Percentiles rank a stretch among this genome's conserved stretches.
Evolutionary conservation across 2,797 vertebrate species (phyloP).

Genomic region (Chelon labrosus): DNA sequence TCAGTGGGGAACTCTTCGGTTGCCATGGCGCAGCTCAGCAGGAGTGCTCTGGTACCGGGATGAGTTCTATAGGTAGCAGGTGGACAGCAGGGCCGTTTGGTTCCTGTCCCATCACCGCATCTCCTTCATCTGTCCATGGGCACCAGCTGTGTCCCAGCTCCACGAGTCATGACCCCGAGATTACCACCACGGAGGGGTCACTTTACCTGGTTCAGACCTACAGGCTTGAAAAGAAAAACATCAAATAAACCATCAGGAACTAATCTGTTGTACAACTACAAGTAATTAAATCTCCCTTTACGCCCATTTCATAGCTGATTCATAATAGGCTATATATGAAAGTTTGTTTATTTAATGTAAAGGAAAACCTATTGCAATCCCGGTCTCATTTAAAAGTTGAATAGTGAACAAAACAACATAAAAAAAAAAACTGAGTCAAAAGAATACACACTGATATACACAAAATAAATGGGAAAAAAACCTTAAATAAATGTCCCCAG

Average conservation of each 20-base stretch:
- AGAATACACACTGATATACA: not conserved
- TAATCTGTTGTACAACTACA: too few relatives aligned
- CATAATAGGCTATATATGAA: not conserved
- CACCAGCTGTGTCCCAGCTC: slow-evolving; percentile 77
- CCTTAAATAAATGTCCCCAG: not conserved
- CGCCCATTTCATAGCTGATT: not conserved
- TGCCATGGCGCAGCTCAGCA: slow-evolving; percentile 71
- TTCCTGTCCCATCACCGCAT: slow-evolving; percentile 42
- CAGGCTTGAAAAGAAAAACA: not conserved
- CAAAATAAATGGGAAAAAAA: not conserved
- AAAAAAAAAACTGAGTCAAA: not conserved
- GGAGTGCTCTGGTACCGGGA: slow-evolving; percentile 57
- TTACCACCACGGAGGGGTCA: slow-evolving; percentile 66
- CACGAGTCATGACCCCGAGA: slow-evolving; percentile 67
- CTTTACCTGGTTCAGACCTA: slow-evolving; percentile 23
- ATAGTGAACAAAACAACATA: too few relatives aligned
- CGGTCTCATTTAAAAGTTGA: fast-evolving
- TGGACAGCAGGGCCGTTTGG: slow-evolving; percentile 65
- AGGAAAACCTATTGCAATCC: not conserved
- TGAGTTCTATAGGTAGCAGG: slow-evolving; percentile 67
- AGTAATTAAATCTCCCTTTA: not conserved
- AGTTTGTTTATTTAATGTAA: too few relatives aligned
- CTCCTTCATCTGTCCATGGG: slow-evolving; percentile 53
- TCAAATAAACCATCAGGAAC: too few relatives aligned
- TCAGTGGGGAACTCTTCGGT: slow-evolving; percentile 74